Percentiles rank a stretch among this genome's conserved stretches.
These are phyloP conservation scores for Cyprinella venusta DNA, from an alignment of 2,797 vertebrate species.

Conservation along the genomic window DNA sequence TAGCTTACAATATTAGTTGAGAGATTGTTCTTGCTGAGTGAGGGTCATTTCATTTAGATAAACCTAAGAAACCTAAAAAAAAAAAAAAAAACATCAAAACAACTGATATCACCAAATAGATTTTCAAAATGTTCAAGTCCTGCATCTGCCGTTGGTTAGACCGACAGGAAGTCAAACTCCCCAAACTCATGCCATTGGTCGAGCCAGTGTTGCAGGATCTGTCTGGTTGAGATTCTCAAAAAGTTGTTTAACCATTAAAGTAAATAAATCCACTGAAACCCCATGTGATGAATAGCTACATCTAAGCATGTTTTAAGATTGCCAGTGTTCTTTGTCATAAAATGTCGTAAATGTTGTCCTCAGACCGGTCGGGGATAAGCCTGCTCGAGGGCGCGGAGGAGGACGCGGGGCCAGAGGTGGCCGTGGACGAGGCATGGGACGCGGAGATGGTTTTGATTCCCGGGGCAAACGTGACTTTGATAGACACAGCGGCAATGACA, in stretches of 20 bases:
- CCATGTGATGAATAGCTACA: background rate
- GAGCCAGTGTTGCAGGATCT: background rate
- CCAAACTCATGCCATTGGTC: background rate
- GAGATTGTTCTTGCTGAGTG: no score
- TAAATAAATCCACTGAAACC: background rate
- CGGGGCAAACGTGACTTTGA: slow-evolving; percentile 97
- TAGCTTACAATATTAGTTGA: no score
- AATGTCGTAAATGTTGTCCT: slow-evolving; percentile 27
- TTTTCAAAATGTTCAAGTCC: background rate
- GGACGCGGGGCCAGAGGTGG: slow-evolving; percentile 89
- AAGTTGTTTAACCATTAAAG: background rate
- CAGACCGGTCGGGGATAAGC: slow-evolving; percentile 89
- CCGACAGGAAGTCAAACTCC: background rate
- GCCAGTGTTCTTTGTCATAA: background rate
- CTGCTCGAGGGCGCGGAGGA: slow-evolving; percentile 89
- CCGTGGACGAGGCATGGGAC: slow-evolving; percentile 91
- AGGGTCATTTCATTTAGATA: background rate
- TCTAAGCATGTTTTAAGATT: background rate
- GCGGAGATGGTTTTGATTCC: slow-evolving; percentile 94
- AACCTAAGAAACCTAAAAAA: no score
- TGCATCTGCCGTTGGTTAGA: background rate
- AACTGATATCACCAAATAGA: background rate
- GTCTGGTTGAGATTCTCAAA: background rate
- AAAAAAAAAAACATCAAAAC: background rate
- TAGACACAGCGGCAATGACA: slow-evolving; percentile 92